phyloP scores from a whole-genome alignment of 2,797 vertebrate genomes.

The Xenopus petersii region DNA sequence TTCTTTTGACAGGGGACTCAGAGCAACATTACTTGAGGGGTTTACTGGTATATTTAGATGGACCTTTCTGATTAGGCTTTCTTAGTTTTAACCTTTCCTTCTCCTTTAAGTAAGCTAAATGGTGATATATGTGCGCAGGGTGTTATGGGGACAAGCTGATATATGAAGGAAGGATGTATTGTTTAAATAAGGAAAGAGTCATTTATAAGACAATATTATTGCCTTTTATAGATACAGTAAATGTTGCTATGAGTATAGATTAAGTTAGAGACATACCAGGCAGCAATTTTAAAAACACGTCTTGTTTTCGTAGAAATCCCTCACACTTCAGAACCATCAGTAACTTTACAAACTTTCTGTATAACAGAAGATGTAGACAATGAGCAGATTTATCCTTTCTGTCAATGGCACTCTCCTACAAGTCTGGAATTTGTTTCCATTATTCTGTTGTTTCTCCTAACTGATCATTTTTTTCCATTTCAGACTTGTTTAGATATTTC shows the following conservation, averaged over 20 bases:
- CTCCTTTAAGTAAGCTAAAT: too few species aligned
- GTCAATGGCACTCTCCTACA: neutral
- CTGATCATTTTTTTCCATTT: conserved; percentile 6
- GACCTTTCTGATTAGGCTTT: too few species aligned
- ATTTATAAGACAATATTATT: neutral
- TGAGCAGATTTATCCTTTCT: neutral
- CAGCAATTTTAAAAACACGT: neutral
- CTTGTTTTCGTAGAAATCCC: neutral
- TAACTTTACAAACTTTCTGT: neutral
- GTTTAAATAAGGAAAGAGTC: neutral
- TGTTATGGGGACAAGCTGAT: neutral
- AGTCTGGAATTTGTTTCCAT: neutral
- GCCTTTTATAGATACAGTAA: neutral
- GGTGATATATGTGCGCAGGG: too few species aligned
- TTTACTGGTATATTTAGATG: too few species aligned
- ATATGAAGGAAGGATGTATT: neutral
- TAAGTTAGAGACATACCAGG: neutral
- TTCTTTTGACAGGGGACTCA: too few species aligned
- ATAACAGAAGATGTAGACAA: neutral
- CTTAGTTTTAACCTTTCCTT: too few species aligned
- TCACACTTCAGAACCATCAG: neutral
- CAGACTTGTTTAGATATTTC: conserved; percentile 4
- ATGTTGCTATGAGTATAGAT: neutral
- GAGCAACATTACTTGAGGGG: too few species aligned
- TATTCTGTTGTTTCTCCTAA: neutral